Base-by-base conservation (phyloP, 1,140 invertebrate genomes). In the Papilio aristodemus region DNA sequence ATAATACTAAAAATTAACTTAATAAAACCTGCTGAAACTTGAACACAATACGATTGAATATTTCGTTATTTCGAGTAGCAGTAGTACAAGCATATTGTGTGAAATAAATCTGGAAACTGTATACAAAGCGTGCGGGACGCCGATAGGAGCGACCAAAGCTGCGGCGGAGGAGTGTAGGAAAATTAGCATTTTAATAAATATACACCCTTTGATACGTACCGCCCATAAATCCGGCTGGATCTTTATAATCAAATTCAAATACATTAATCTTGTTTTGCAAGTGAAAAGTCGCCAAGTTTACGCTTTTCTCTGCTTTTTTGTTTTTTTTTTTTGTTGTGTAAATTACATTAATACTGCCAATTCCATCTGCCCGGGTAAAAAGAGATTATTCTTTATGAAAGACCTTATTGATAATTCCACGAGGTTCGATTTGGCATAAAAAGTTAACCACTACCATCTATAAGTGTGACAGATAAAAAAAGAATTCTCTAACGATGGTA, bases 181-280 rank as follows among this genome's bases (percentile, higher is more conserved):
- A 91, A 91, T 91, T 91, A 88, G 89, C 89, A 91, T 91, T 91
- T 91, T 91, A 91, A 91, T 91, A 91, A 91, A 91, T 91, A 90
- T 84, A 91, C 89, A 91, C 89, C 89, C 89, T 90, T 90, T 89
- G 77, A 80, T 88, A 83, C 84, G 79, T 74, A 78, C 84, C 87
- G 81, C 78, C 77, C 81, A 87, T 90, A 91, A 91, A 90, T 91
- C 81, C 78, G 71, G 68, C 36, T 71, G 85, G 84, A 91, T 90
- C 87, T 91, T 89, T 90, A 89, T 91, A 91, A 91, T 89, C 89
- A 89, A 91, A 91, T 89, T 88, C 83, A 91, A 90, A 91, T 82
- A 90, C 79, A 88, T 89, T 84, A 86, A 76, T 89, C 82, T 85
- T 85, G 78, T 86, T 86, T 87, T 85, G 78, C 77, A 83, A 77